Evolutionary conservation across 1,140 invertebrate species (phyloP), one percentile per base, ranked within the genome.

Genomic region (Heliconius hermathena): DNA sequence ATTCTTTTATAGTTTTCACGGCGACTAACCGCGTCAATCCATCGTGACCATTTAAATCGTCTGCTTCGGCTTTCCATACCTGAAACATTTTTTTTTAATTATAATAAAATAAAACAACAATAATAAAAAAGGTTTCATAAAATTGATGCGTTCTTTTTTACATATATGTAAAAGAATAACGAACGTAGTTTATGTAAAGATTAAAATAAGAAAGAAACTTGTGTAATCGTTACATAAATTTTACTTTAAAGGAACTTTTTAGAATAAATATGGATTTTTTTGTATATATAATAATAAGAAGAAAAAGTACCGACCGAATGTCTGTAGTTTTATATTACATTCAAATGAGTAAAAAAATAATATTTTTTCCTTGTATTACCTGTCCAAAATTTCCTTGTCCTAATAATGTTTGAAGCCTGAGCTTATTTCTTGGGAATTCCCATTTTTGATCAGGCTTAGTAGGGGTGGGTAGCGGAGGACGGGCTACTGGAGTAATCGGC

Each of bases 331-430:
- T 16, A 46, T 46, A 46, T 46, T 46, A 1, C 41, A 16, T 16
- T 46, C 4, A 46, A 46, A 46, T 16, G 4, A 46, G 41, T 16
- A 16, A 46, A 4, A 46, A 4, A 16, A 1, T 66, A 16, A 29
- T 49, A 72, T 18, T 71, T 82, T n/a, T 36, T 36, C 33, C 33
- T 36, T 36, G 33, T 36, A 36, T 36, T 91, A 97, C 97, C 95
- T 97, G 97, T 41, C 97, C 97, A 90, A 98, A 98, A 90, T 98
- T 98, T 49, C 97, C 97, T 93, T 97, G 96, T 9, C 97, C 97
- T 11, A 98, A 92, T 46, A 98, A 95, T 52, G 97, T 97, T 86
- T 98, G 97, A 46, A 98, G 92, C 57, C 97, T 95, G n/a, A 98
- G 94, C 88, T 97, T 97, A 82, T 96, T 96, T 86, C 97, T 95